phyloP scores from a whole-genome alignment of 2,797 vertebrate genomes.

The Psittacula echo region DNA sequence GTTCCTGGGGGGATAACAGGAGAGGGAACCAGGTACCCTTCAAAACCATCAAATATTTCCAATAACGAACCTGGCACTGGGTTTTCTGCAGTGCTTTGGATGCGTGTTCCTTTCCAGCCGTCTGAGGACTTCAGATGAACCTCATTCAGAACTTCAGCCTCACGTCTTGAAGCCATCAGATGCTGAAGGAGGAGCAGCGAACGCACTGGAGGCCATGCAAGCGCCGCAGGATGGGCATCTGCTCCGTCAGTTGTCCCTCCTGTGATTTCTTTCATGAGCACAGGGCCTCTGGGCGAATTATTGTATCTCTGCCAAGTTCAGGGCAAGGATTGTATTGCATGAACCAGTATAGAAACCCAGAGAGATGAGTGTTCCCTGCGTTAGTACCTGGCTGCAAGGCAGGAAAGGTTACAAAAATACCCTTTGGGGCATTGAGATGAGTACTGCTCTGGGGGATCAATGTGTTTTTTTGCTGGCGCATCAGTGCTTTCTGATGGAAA shows the following conservation, averaged over 20 bases:
- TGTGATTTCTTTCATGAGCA: background rate
- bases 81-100: background rate
- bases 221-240: background rate
- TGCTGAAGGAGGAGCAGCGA: slow-evolving; percentile 42
- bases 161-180: slow-evolving; percentile 16
- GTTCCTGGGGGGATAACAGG: background rate
- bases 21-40: background rate
- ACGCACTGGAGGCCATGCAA: slow-evolving; percentile 29
- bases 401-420: background rate
- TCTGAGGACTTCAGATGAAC: slow-evolving; percentile 49
- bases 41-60: background rate
- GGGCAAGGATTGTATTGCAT: background rate
- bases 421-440: background rate
- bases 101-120: slow-evolving; percentile 26
- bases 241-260: background rate
- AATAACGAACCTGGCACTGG: background rate
- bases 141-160: slow-evolving; percentile 43
- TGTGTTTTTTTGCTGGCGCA: background rate
- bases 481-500: background rate
- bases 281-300: background rate
- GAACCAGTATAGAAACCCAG: background rate
- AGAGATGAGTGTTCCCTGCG: background rate
- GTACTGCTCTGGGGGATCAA: background rate
- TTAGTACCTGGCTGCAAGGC: background rate
- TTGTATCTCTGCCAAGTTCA: background rate